Conservation (phyloP, 2,888 invertebrate species). For the Corbicula japonica region DNA sequence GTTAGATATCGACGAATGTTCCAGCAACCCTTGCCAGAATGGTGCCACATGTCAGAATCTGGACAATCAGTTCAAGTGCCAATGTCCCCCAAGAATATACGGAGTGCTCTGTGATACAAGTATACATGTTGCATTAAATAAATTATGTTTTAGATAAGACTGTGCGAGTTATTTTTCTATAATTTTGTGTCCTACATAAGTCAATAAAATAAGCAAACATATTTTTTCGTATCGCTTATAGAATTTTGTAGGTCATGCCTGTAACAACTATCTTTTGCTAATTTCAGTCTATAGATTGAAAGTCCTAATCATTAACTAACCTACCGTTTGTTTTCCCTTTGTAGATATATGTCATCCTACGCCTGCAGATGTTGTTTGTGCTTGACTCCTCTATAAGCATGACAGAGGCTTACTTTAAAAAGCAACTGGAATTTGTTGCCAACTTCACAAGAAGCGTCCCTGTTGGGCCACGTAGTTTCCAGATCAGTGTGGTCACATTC, state of each 20-base stretch:
- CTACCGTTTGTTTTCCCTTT: not conserved
- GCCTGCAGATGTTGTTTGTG: slow-evolving; percentile 49
- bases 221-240: no score
- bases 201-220: no score
- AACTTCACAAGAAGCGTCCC: slow-evolving; percentile 26
- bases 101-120: slow-evolving; percentile 2
- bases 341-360: slow-evolving; percentile 39
- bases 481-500: slow-evolving; percentile 40
- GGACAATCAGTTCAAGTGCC: not conserved
- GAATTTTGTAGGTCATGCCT: no score
- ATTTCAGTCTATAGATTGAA: no score
- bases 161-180: no score
- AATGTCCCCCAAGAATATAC: not conserved
- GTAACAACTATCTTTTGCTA: no score
- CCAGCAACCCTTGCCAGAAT: slow-evolving; percentile 1
- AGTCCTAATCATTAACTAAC: no score
- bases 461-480: slow-evolving; percentile 24
- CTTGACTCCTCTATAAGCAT: slow-evolving; percentile 49
- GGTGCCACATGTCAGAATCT: not conserved
- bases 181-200: no score
- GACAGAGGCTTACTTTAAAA: slow-evolving; percentile 35
- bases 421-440: slow-evolving; percentile 40
- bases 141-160: no score
- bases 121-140: no score
- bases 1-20: slow-evolving; percentile 4